phyloP scores from a whole-genome alignment of 2,797 vertebrate genomes.

The Gymnodraco acuticeps region DNA sequence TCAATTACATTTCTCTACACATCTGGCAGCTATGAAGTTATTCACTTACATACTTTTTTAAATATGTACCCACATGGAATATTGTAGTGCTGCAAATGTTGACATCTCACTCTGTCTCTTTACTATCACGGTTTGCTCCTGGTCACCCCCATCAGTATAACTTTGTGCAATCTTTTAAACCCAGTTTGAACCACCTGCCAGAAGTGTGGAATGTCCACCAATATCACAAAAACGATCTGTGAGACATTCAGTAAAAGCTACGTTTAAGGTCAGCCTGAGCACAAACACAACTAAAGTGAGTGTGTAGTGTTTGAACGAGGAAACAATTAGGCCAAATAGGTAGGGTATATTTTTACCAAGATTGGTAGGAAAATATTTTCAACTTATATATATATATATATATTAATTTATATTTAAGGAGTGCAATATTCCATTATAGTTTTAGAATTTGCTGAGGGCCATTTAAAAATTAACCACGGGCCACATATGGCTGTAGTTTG shows the following conservation, averaged over 20 bases:
- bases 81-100: background rate
- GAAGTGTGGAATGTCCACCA: background rate
- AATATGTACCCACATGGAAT: background rate
- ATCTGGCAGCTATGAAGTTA: background rate
- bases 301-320: background rate
- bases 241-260: background rate
- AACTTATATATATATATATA: too few species aligned
- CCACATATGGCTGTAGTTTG: too few species aligned
- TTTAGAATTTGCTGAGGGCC: too few species aligned
- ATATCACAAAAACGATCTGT: background rate
- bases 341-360: too few species aligned
- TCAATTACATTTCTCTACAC: constrained; percentile 8
- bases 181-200: background rate
- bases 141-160: constrained; percentile 6
- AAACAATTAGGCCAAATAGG: background rate
- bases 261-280: too few species aligned
- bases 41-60: background rate
- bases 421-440: too few species aligned
- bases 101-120: constrained; percentile 6
- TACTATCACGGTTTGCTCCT: constrained; percentile 14
- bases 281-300: background rate
- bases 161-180: constrained; percentile 12
- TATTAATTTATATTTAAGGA: too few species aligned
- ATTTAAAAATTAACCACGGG: too few species aligned
- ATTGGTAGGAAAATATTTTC: too few species aligned